Evolutionary conservation across 2,888 invertebrate species (phyloP).

Genomic region (Galerucella pusilla): DNA sequence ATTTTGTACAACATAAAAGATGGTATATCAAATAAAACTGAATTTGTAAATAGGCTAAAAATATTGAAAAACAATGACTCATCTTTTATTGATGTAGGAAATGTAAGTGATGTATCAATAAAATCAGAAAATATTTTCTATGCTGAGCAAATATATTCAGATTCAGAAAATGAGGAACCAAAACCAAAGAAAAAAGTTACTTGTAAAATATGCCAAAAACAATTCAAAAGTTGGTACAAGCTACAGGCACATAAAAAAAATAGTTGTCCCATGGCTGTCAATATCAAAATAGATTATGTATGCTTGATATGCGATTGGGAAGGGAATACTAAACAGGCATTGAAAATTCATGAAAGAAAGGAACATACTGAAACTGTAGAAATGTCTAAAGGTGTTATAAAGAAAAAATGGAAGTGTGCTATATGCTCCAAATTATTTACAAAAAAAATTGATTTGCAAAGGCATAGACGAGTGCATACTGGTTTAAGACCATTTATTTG

Average conservation of each 20-base stretch:
- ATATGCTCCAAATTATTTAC: constrained; percentile 36
- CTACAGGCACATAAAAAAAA: constrained; percentile 9
- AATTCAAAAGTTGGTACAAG: constrained; percentile 21
- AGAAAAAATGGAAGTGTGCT: constrained; percentile 39
- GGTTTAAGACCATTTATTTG: constrained; percentile 50
- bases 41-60: neutral
- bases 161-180: constrained; percentile 14
- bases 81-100: constrained; percentile 5
- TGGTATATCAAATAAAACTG: constrained; percentile 8
- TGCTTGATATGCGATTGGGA: constrained; percentile 38
- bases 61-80: neutral
- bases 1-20: constrained; percentile 21
- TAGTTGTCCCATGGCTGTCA: constrained; percentile 8
- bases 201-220: constrained; percentile 18
- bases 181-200: constrained; percentile 20
- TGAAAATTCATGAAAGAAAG: constrained; percentile 32
- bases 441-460: constrained; percentile 42
- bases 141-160: constrained; percentile 15
- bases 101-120: constrained; percentile 22
- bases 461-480: constrained; percentile 41
- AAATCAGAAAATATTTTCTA: constrained; percentile 26
- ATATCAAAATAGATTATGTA: constrained; percentile 8
- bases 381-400: constrained; percentile 13
- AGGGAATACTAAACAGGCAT: constrained; percentile 19
- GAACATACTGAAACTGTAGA: constrained; percentile 34